A percentile compares a stretch with the other conserved stretches of the same genome.
Conservation (phyloP, 2,888 invertebrate genomes). For the Hemistola chrysoprasaria region DNA sequence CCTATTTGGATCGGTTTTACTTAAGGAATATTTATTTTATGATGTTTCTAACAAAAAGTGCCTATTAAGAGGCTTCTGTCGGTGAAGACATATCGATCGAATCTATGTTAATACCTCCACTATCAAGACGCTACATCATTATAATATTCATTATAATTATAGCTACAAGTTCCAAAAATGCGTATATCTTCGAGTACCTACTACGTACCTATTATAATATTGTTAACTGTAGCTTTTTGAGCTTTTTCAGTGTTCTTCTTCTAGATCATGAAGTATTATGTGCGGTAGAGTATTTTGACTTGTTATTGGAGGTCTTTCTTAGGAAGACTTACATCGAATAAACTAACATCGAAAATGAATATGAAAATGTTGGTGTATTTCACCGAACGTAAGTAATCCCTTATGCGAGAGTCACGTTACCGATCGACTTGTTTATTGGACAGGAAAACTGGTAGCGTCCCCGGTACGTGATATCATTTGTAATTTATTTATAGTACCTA, state of each 20-base stretch:
- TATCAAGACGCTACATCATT: too few species aligned
- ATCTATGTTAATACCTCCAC: too few species aligned
- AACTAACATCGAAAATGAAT: constrained; percentile 9
- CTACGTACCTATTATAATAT: too few species aligned
- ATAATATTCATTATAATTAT: too few species aligned
- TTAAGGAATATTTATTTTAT: constrained; percentile 42
- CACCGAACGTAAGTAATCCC: constrained; percentile 32
- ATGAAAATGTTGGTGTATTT: constrained; percentile 24
- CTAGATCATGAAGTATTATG: too few species aligned
- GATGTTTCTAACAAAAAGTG: constrained; percentile 16
- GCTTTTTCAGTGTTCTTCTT: too few species aligned
- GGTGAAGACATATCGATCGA: constrained; percentile 11
- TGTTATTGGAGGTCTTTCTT: too few species aligned
- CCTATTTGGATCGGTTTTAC: constrained; percentile 45
- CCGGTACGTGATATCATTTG: constrained; percentile 21
- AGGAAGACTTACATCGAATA: background rate
- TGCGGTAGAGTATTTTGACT: too few species aligned
- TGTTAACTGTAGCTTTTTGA: too few species aligned
- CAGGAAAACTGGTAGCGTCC: constrained; percentile 28
- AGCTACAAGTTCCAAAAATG: too few species aligned
- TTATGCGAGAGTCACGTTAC: constrained; percentile 44
- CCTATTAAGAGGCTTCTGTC: constrained; percentile 7
- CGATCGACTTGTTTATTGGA: constrained; percentile 34
- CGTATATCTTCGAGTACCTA: too few species aligned
- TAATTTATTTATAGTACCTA: constrained; percentile 14